Evolutionary conservation across 2,888 invertebrate genomes (phyloP).

Genomic region (Perizoma affinitatum): DNA sequence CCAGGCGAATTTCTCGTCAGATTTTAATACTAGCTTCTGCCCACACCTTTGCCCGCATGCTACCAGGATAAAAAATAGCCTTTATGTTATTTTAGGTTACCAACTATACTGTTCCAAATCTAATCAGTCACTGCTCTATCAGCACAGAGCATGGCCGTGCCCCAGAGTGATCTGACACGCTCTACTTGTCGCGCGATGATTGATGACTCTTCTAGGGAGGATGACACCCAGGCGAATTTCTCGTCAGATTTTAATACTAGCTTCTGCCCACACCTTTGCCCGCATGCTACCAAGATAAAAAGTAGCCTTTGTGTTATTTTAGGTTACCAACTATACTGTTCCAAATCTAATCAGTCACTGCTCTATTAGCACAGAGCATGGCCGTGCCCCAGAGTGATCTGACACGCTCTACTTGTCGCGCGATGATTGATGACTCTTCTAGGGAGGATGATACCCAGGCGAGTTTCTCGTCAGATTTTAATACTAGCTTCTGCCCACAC

Average conservation of each 20-base stretch:
- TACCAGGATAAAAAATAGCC: too few species aligned
- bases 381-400: background rate
- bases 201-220: background rate
- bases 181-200: conserved; percentile 2
- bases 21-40: background rate
- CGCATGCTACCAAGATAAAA: too few species aligned
- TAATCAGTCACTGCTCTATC: background rate
- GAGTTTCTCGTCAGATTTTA: background rate
- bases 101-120: too few species aligned
- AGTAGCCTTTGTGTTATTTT: too few species aligned
- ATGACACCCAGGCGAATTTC: background rate
- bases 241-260: background rate
- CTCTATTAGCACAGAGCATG: background rate
- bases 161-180: background rate
- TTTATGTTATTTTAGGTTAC: too few species aligned
- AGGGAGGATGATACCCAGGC: background rate
- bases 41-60: too few species aligned
- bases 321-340: too few species aligned
- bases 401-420: conserved; percentile 1
- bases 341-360: background rate
- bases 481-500: too few species aligned
- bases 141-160: background rate
- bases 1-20: background rate
- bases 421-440: background rate
- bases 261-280: too few species aligned